A percentile compares a stretch with the other conserved stretches of the same genome.
Conservation (phyloP, 2,888 invertebrate species). For the Cerastis rubricosa region DNA sequence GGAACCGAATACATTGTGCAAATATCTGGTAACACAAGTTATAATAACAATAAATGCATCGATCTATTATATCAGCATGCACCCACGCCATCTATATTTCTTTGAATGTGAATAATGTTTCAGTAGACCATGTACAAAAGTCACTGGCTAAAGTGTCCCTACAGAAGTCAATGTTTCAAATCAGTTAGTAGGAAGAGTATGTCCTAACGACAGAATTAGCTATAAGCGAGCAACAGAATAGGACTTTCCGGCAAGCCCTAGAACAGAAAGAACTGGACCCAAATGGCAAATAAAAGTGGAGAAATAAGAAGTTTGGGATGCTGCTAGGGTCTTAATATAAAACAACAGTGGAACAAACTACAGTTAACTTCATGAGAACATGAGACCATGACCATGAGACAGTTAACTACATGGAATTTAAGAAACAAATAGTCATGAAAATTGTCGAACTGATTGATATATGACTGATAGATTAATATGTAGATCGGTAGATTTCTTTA, state of each 20-base stretch:
- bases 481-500: not conserved
- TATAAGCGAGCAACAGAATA: not conserved
- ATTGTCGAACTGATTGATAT: not conserved
- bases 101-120: not conserved
- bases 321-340: no score
- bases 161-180: not conserved
- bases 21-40: not conserved
- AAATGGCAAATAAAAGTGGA: not conserved
- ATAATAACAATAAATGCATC: not conserved
- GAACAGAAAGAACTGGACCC: not conserved
- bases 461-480: no score
- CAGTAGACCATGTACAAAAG: not conserved
- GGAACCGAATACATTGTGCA: slow-evolving; percentile 4
- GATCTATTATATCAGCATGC: not conserved
- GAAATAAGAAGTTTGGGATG: not conserved
- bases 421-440: not conserved
- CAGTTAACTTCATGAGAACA: no score
- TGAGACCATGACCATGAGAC: no score
- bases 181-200: not conserved
- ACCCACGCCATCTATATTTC: not conserved
- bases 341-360: no score
- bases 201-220: not conserved
- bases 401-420: no score
- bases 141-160: not conserved
- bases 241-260: no score